phyloP scores from a whole-genome alignment of 1,140 invertebrate genomes.

The Drosophila ficusphila region DNA sequence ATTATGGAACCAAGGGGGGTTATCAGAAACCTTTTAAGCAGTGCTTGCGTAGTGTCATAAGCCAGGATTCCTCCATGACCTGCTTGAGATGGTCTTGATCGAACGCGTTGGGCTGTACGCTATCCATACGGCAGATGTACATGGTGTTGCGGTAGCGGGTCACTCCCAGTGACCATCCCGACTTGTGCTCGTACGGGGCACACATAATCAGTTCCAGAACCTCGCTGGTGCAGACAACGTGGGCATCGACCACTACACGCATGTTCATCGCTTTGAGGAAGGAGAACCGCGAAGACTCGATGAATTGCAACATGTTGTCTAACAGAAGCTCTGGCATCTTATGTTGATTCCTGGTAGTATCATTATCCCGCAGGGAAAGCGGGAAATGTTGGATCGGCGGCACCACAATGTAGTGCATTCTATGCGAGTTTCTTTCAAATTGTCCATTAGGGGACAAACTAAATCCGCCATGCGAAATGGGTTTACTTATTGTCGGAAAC shows the following conservation, averaged over 20 bases:
- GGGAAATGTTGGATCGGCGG: conserved; percentile 1
- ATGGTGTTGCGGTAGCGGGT: conserved; percentile 48
- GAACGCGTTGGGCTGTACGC: not conserved
- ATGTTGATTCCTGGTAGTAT: not conserved
- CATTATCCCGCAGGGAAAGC: conserved; percentile 1
- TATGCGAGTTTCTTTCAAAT: conserved; percentile 7
- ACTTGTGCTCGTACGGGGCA: conserved; percentile 44
- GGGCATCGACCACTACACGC: not conserved
- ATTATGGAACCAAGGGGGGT: not conserved
- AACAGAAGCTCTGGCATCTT: not conserved
- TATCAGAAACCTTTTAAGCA: conserved; percentile 7
- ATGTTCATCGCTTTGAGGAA: not conserved
- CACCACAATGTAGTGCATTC: conserved; percentile 24
- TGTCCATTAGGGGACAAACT: conserved; percentile 30
- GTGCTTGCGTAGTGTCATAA: conserved; percentile 26
- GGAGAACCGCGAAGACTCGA: not conserved
- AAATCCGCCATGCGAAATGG: conserved; percentile 28
- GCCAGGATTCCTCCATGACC: conserved; percentile 2
- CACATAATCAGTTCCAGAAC: conserved; percentile 51
- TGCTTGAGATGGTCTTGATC: not conserved
- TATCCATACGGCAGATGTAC: conserved; percentile 39
- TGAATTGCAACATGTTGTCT: conserved; percentile 47
- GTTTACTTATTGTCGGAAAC: conserved; percentile 31
- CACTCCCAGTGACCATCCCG: conserved; percentile 43
- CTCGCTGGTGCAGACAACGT: conserved; percentile 52